phyloP scores from a whole-genome alignment of 2,113 vertebrate genomes.

The Urocitellus parryii region DNA sequence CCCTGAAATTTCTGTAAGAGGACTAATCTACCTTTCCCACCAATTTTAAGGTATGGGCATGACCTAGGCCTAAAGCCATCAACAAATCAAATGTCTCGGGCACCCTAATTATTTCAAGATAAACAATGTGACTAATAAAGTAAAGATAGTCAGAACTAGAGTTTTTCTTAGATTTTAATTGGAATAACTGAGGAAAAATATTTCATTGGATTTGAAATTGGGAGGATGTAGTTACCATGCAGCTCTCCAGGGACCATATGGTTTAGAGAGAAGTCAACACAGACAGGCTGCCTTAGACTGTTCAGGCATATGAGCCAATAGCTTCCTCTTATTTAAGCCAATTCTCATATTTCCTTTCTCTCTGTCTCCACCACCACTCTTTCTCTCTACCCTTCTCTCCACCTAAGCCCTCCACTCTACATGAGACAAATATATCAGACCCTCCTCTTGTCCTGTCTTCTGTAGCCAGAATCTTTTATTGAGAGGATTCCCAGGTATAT shows the following conservation, averaged over 20 bases:
- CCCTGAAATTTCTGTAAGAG: background rate
- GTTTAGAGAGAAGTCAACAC: background rate
- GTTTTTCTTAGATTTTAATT: background rate
- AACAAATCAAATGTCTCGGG: background rate
- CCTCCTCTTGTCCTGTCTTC: background rate
- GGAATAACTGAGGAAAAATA: background rate
- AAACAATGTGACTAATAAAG: background rate
- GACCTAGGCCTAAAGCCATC: background rate
- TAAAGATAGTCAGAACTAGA: background rate
- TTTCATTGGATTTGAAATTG: slow-evolving; percentile 5
- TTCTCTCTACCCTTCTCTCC: too few relatives aligned
- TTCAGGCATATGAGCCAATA: background rate
- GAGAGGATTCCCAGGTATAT: background rate
- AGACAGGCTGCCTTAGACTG: background rate
- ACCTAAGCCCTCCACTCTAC: background rate
- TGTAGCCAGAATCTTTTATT: background rate
- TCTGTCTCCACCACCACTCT: background rate
- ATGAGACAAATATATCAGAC: background rate
- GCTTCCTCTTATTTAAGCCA: background rate
- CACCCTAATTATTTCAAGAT: background rate
- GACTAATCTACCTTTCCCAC: background rate
- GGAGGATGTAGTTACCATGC: background rate
- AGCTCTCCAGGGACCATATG: background rate
- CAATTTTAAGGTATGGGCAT: background rate
- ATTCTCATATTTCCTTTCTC: background rate